Evolutionary conservation across 2,888 invertebrate genomes (phyloP).

Genomic region (Lypha dubia): DNA sequence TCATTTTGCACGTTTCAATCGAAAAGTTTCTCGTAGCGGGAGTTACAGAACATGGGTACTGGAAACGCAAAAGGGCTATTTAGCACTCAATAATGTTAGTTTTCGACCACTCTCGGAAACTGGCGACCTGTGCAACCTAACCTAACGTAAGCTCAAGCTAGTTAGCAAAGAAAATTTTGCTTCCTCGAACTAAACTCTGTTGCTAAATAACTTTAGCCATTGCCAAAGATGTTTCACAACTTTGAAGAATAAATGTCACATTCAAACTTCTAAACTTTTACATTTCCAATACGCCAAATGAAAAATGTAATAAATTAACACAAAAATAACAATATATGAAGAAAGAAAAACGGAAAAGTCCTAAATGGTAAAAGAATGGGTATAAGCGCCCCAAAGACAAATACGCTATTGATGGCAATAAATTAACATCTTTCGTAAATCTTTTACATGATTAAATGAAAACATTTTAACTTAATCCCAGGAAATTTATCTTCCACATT

Average conservation of each 20-base stretch:
- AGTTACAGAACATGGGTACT: too few relatives aligned
- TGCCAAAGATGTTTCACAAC: not conserved
- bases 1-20: too few relatives aligned
- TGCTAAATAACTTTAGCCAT: too few relatives aligned
- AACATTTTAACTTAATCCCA: constrained; percentile 71
- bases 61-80: too few relatives aligned
- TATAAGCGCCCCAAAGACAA: constrained; percentile 23
- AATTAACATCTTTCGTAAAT: constrained; percentile 64
- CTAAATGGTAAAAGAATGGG: not conserved
- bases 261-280: not conserved
- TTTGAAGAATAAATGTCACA: not conserved
- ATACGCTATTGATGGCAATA: constrained; percentile 65
- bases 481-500: constrained; percentile 69
- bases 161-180: too few relatives aligned
- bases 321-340: too few relatives aligned
- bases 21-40: too few relatives aligned
- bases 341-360: not conserved
- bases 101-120: too few relatives aligned
- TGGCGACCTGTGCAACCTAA: too few relatives aligned
- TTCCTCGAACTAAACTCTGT: too few relatives aligned
- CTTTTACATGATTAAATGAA: constrained; percentile 70
- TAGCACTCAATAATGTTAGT: too few relatives aligned
- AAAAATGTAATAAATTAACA: not conserved
- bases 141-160: too few relatives aligned
- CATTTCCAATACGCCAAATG: not conserved